Conservation (phyloP, 2,113 vertebrate species). For the Serilophus lunatus region DNA sequence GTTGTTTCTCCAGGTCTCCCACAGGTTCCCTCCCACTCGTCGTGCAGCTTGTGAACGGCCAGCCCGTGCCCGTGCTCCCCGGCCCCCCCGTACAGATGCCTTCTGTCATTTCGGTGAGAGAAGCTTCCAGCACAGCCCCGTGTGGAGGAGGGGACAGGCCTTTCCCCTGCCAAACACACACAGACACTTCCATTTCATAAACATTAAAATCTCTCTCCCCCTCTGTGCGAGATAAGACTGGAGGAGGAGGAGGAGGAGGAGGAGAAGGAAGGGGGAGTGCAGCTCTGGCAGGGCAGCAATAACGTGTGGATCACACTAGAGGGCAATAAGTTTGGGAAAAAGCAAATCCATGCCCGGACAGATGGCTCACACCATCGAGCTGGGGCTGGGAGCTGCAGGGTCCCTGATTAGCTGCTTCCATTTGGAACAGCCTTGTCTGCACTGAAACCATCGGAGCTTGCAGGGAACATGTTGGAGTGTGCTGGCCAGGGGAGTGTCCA, state of each 20-base stretch:
- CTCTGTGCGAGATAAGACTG: background rate
- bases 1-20: conserved; percentile 80
- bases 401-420: conserved; percentile 56
- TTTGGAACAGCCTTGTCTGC: conserved; percentile 30
- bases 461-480: background rate
- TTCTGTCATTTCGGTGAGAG: conserved; percentile 94
- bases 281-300: background rate
- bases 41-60: conserved; percentile 94
- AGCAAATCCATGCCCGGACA: conserved; percentile 45
- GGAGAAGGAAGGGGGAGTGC: background rate
- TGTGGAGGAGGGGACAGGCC: background rate
- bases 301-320: background rate
- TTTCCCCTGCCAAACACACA: background rate
- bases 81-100: conserved; percentile 91
- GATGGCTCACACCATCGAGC: conserved; percentile 44
- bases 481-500: background rate
- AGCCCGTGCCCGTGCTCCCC: conserved; percentile 88
- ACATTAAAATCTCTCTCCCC: background rate
- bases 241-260: background rate
- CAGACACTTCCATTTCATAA: background rate
- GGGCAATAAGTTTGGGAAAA: background rate
- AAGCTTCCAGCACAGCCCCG: background rate
- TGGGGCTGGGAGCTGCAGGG: conserved; percentile 48
- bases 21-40: conserved; percentile 89
- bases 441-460: background rate